Evolutionary conservation across 64 coral and sea anemone species (phyloP).

Genomic region (Montipora capricornis): DNA sequence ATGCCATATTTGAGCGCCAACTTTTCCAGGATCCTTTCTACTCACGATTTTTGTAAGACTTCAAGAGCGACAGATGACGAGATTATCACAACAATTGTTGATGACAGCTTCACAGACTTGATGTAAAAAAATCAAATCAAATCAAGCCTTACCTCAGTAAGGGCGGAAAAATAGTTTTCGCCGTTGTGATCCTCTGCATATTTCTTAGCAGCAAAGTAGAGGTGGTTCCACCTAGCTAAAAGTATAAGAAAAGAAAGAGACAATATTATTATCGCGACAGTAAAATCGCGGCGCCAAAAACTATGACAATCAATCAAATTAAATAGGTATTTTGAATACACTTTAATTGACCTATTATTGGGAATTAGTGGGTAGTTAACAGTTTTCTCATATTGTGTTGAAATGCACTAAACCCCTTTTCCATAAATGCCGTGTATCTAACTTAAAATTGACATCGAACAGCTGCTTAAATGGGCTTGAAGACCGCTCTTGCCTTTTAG

Average conservation of each 20-base stretch:
- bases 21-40: too few relatives aligned
- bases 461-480: too few relatives aligned
- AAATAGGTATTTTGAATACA: neutral
- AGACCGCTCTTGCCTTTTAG: too few relatives aligned
- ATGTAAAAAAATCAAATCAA: neutral
- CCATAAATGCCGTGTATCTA: too few relatives aligned
- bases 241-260: neutral
- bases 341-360: neutral
- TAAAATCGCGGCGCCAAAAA: neutral
- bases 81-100: too few relatives aligned
- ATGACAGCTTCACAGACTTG: neutral
- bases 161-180: conserved; percentile 89
- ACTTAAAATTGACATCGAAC: too few relatives aligned
- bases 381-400: neutral
- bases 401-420: too few relatives aligned
- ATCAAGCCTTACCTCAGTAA: conserved; percentile 64
- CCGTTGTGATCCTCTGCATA: conserved; percentile 71
- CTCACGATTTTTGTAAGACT: too few relatives aligned
- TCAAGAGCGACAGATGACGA: too few relatives aligned
- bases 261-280: too few relatives aligned
- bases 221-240: conserved; percentile 77
- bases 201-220: conserved; percentile 69
- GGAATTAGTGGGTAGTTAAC: neutral
- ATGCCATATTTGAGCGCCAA: too few relatives aligned
- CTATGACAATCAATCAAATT: too few relatives aligned